A percentile compares a stretch with the other conserved stretches of the same genome.
Evolutionary conservation across 2,113 vertebrate genomes (phyloP).

Genomic region (Holacanthus passer): DNA sequence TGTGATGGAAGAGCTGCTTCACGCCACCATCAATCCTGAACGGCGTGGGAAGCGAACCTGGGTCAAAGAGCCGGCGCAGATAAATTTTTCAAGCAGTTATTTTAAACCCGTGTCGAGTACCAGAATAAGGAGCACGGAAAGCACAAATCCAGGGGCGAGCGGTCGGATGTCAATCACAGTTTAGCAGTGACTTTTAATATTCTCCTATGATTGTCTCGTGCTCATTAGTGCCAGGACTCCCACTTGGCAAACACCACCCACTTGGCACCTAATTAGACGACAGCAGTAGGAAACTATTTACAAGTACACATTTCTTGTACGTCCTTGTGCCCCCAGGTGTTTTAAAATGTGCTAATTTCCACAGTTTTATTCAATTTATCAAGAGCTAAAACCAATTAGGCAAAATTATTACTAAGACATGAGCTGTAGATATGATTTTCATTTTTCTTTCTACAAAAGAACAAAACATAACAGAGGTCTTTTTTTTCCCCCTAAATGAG

Average conservation of each 20-base stretch:
- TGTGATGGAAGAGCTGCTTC: slow-evolving; percentile 60
- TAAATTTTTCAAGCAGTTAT: slow-evolving; percentile 19
- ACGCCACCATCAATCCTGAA: slow-evolving; percentile 45
- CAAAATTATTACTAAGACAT: slow-evolving; percentile 12
- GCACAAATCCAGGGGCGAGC: background rate
- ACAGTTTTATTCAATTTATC: slow-evolving; percentile 25
- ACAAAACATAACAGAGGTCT: background rate
- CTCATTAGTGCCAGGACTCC: slow-evolving; percentile 16
- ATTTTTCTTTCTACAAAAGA: background rate
- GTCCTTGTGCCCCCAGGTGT: slow-evolving; percentile 3
- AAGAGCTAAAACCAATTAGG: slow-evolving; percentile 36
- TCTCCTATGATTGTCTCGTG: background rate
- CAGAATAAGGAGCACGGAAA: background rate
- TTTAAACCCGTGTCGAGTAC: slow-evolving; percentile 12
- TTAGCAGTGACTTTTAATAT: slow-evolving; percentile 22
- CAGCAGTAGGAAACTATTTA: slow-evolving; percentile 23
- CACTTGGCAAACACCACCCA: slow-evolving; percentile 30
- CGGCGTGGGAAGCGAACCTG: slow-evolving; percentile 10
- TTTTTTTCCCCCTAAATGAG: background rate
- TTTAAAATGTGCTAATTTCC: slow-evolving; percentile 13
- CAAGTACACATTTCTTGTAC: slow-evolving; percentile 30
- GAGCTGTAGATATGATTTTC: background rate
- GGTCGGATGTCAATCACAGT: slow-evolving; percentile 36
- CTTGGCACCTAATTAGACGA: slow-evolving; percentile 47
- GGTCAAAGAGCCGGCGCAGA: slow-evolving; percentile 9